Evolutionary conservation across 2,113 vertebrate species (phyloP).

Genomic region (Cheilinus undulatus): DNA sequence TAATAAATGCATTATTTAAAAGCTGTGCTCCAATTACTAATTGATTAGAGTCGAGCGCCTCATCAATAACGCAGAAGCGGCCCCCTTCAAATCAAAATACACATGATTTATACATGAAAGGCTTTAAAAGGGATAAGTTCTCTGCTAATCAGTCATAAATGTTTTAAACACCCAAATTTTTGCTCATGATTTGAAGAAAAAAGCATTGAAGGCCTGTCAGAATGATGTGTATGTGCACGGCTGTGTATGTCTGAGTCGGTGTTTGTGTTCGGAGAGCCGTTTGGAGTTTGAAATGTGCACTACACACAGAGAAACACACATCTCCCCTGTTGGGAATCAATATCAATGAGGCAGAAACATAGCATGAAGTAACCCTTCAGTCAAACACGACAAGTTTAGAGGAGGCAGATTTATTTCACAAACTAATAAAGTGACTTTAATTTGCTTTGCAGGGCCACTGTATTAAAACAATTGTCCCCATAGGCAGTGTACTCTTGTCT

Average conservation of each 20-base stretch:
- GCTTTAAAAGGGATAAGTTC: slow-evolving; percentile 84
- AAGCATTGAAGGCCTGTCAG: slow-evolving; percentile 66
- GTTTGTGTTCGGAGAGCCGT: slow-evolving; percentile 4
- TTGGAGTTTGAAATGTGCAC: slow-evolving; percentile 58
- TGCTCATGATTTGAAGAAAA: slow-evolving; percentile 58
- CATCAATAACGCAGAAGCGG: slow-evolving; percentile 86
- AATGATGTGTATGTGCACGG: slow-evolving; percentile 29
- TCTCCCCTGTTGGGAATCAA: slow-evolving; percentile 58
- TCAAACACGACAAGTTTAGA: slow-evolving; percentile 66
- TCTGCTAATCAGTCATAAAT: slow-evolving; percentile 85
- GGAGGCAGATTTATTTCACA: slow-evolving; percentile 32
- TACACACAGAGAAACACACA: slow-evolving; percentile 64
- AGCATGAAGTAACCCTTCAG: slow-evolving; percentile 66
- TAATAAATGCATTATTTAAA: slow-evolving; percentile 88
- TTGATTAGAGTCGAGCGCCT: slow-evolving; percentile 85
- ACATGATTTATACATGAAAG: slow-evolving; percentile 88
- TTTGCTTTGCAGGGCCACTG: slow-evolving; percentile 32
- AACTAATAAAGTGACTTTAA: slow-evolving; percentile 38
- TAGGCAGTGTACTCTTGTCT: slow-evolving; percentile 33
- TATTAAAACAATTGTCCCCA: slow-evolving; percentile 46
- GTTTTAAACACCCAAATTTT: slow-evolving; percentile 81
- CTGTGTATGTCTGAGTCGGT: neutral
- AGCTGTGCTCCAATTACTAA: slow-evolving; percentile 86
- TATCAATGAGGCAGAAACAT: slow-evolving; percentile 68
- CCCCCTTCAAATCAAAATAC: slow-evolving; percentile 86